Base-by-base conservation (phyloP, 1,140 invertebrate genomes). In the Agrilus planipennis region DNA sequence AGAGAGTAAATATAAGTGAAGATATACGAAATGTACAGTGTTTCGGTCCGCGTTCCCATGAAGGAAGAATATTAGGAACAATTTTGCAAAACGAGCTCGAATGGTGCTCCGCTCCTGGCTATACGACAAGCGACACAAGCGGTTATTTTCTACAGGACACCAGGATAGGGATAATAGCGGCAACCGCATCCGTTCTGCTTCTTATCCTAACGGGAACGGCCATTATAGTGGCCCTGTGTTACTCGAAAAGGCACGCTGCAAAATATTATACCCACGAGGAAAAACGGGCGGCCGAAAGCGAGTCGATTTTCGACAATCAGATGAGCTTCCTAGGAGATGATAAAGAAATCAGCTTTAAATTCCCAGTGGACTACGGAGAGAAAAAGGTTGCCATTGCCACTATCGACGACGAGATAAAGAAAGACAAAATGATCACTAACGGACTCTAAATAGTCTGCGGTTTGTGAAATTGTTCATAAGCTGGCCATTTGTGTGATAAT, bases 211-310 rank as follows among this genome's bases (percentile, higher is more conserved):
- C 70, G 4, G 54, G 70, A 5, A 56, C 70, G 0, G 65, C 63
- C 0, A 58, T 73, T 6, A 56, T 71, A 0, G 69, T 61, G 0
- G 69, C 64, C 0, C 52, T 75, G 9, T 70, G 68, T 37, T 75
- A 72, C 52, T 74, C 75, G 17, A 62, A 69, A 27, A 65, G 76
- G 12, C 75, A 79, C 44, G 71, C 77, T 0, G 78, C 77, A 7
- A 73, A 73, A 22, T 84, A 83, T 54, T 82, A 83, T 56, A 82
- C 79, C 0, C 71, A 80, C 53, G 79, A 81, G 57, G 76, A 78
- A 46, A 76, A 78, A 47, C 54, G 72, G 10, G 38, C 51, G 55
- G 64, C 27, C 25, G 60, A 64, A 42, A 55, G 55, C 1, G 70
- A 71, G 41, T 64, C 65, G 12, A 67, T 68, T 28, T 67, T 68